Conservation (phyloP, 53 echinoderm and acorn worm species). For the Antedon mediterranea region DNA sequence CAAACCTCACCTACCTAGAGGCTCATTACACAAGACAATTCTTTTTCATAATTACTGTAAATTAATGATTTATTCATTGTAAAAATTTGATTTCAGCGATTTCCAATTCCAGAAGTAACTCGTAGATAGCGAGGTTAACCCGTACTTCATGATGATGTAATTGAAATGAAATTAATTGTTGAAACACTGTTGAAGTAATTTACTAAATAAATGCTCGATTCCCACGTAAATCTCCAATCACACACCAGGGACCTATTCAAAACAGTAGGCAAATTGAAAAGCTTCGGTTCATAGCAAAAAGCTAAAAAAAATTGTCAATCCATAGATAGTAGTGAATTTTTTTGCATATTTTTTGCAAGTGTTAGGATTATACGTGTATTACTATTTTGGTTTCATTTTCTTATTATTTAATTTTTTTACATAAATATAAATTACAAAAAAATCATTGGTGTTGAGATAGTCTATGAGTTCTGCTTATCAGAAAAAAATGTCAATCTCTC, state of each 20-base stretch:
- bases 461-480: no score
- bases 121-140: neutral
- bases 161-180: neutral
- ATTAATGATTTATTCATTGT: neutral
- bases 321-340: neutral
- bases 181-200: neutral
- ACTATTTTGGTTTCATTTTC: no score
- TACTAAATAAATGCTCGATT: neutral
- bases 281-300: neutral
- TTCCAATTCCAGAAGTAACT: neutral
- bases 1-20: neutral
- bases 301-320: neutral
- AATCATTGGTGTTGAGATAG: no score
- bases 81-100: neutral
- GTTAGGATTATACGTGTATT: no score
- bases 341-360: neutral
- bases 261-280: neutral
- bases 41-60: neutral
- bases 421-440: no score
- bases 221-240: neutral
- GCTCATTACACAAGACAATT: neutral
- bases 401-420: no score
- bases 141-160: neutral
- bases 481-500: no score
- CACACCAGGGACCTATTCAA: neutral